Conservation (phyloP, 2,888 invertebrate genomes). For the Cyclophora albipunctata region DNA sequence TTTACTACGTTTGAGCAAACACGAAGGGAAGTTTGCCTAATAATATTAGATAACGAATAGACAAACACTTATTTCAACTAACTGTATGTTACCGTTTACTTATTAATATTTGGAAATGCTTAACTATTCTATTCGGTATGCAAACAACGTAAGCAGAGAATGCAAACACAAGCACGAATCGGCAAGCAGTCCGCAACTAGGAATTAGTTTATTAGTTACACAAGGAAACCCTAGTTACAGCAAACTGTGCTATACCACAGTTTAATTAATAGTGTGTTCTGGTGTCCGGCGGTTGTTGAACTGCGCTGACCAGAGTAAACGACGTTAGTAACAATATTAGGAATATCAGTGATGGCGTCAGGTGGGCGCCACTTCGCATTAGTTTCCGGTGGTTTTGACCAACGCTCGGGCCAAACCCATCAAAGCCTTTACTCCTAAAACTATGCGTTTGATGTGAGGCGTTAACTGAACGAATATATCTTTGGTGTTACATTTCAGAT, state of each 20-base stretch:
- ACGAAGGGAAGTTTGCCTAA: too few species aligned
- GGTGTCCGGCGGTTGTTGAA: conserved; percentile 6
- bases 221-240: conserved; percentile 15
- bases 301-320: conserved; percentile 13
- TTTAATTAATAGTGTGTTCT: conserved; percentile 6
- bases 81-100: conserved; percentile 1
- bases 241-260: conserved; percentile 4
- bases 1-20: too few species aligned
- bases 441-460: conserved; percentile 10
- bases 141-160: conserved; percentile 13
- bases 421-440: conserved; percentile 17
- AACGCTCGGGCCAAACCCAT: conserved; percentile 9
- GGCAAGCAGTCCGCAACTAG: conserved; percentile 13
- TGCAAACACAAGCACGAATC: conserved; percentile 17
- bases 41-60: too few species aligned
- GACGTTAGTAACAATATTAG: conserved; percentile 24
- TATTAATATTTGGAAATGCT: conserved; percentile 10
- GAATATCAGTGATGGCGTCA: conserved; percentile 18
- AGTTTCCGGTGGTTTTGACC: conserved; percentile 10
- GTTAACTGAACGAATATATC: conserved; percentile 6
- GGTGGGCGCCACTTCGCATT: conserved; percentile 14
- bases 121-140: conserved; percentile 12
- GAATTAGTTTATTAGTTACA: conserved; percentile 20
- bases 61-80: conserved; percentile 3
- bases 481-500: conserved; percentile 1